Percentiles rank a stretch among this genome's conserved stretches.
Evolutionary conservation across 2,113 vertebrate genomes (phyloP).

Genomic region (Centropus bengalensis): DNA sequence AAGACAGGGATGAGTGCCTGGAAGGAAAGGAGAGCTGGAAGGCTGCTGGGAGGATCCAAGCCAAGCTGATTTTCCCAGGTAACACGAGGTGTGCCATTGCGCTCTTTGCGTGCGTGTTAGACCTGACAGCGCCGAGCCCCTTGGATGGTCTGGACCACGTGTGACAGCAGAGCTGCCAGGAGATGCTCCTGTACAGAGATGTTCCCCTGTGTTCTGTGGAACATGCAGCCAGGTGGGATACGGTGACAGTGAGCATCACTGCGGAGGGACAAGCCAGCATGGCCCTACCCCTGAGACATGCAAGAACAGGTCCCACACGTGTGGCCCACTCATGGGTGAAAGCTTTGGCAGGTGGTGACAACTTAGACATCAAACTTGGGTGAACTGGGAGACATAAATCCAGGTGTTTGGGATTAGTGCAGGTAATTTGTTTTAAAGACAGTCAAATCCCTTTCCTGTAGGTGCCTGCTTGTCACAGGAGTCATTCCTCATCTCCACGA

Average conservation of each 20-base stretch:
- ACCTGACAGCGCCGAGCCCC: background rate
- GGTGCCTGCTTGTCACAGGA: background rate
- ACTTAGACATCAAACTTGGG: background rate
- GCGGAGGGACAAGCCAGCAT: background rate
- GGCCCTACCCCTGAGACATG: fast-evolving
- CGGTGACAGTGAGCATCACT: background rate
- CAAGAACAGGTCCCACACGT: fast-evolving
- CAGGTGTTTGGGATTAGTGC: background rate
- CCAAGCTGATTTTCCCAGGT: background rate
- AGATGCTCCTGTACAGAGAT: background rate
- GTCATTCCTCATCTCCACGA: background rate
- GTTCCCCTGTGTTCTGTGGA: background rate
- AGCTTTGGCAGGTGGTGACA: background rate
- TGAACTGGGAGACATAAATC: slow-evolving; percentile 7
- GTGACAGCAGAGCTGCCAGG: background rate
- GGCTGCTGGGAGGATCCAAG: background rate
- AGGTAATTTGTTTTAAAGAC: slow-evolving; percentile 10
- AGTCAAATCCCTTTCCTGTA: background rate
- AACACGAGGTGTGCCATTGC: fast-evolving
- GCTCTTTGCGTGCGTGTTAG: fast-evolving
- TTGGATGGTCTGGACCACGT: fast-evolving
- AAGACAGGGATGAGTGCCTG: fast-evolving
- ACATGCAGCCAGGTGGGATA: background rate
- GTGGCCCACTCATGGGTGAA: background rate
- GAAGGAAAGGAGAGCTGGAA: background rate